These are phyloP conservation scores for Helicorthomorpha holstii DNA, from an alignment of 1,140 invertebrate species.

Conservation along the genomic window DNA sequence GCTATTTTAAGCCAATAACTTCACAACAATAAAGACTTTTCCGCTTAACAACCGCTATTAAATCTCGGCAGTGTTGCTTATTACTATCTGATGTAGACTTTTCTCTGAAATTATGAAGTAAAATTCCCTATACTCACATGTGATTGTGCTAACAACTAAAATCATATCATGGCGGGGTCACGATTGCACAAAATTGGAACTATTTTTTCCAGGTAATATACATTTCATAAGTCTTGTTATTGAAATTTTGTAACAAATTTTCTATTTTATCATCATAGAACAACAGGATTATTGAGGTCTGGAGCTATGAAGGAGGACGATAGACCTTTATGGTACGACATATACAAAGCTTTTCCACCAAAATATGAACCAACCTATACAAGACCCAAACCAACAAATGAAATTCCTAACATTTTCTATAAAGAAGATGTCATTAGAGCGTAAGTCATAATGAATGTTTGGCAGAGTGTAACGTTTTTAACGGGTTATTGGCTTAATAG, in stretches of 20 bases:
- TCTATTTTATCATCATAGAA: constrained; percentile 30
- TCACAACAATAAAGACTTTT: too few species aligned
- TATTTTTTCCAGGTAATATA: constrained; percentile 1
- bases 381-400: constrained; percentile 35
- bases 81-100: too few species aligned
- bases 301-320: constrained; percentile 57
- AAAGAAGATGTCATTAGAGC: constrained; percentile 67
- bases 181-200: background rate
- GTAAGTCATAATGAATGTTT: constrained; percentile 30
- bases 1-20: too few species aligned
- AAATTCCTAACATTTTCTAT: constrained; percentile 57
- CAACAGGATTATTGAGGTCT: constrained; percentile 50
- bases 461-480: background rate
- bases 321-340: constrained; percentile 72
- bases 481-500: background rate
- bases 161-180: background rate
- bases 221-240: background rate
- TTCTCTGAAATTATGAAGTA: too few species aligned
- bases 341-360: constrained; percentile 74
- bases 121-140: too few species aligned
- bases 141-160: too few species aligned
- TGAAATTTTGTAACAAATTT: background rate
- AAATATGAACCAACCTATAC: constrained; percentile 52
- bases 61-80: too few species aligned
- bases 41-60: too few species aligned